phyloP scores from a whole-genome alignment of 35 echinoderm and acorn worm species.

The Chiridota heheva region DNA sequence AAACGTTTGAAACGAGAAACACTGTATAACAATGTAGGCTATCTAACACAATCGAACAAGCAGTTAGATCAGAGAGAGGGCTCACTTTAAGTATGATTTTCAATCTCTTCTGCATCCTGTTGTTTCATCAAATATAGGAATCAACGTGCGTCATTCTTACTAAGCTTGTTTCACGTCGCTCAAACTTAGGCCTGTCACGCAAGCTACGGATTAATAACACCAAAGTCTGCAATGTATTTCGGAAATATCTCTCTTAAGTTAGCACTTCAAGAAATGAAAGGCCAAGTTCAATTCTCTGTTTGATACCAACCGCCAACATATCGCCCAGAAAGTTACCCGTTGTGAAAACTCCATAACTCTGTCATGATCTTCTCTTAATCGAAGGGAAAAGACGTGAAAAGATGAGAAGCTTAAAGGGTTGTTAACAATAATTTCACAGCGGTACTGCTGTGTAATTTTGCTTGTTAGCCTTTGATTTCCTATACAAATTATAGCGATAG shows the following conservation, averaged over 20 bases:
- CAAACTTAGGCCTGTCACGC: constrained; percentile 39
- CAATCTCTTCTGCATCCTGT: no score
- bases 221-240: constrained; percentile 44
- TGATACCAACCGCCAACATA: constrained; percentile 23
- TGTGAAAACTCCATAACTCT: constrained; percentile 44
- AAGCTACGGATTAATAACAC: constrained; percentile 44
- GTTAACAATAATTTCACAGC: constrained; percentile 52
- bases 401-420: constrained; percentile 53
- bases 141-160: no score
- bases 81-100: no score
- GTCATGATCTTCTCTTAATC: constrained; percentile 56
- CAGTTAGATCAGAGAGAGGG: no score
- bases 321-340: constrained; percentile 38
- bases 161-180: no score
- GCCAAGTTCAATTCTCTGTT: constrained; percentile 57
- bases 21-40: no score
- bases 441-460: constrained; percentile 26
- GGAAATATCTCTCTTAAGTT: constrained; percentile 46
- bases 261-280: constrained; percentile 45
- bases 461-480: constrained; percentile 50
- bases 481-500: constrained; percentile 48
- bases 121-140: no score
- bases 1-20: no score
- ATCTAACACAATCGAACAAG: no score
- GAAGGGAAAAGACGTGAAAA: constrained; percentile 50